Conservation (phyloP, 1,140 invertebrate species). For the Drosophila lowei region DNA sequence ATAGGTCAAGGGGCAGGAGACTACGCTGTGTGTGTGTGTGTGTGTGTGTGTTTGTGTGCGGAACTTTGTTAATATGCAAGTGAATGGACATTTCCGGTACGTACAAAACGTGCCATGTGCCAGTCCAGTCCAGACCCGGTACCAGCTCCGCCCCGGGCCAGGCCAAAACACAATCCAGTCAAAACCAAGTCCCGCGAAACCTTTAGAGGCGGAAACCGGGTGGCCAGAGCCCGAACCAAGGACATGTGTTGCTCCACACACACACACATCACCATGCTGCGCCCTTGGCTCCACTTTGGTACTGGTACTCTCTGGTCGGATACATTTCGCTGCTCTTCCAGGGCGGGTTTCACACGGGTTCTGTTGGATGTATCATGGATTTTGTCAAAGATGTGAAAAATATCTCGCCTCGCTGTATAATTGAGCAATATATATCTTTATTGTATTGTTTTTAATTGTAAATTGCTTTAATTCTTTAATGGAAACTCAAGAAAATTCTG, state of each 20-base stretch:
- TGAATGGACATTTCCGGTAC: slow-evolving; percentile 81
- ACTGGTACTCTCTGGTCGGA: slow-evolving; percentile 4
- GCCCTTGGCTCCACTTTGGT: slow-evolving; percentile 40
- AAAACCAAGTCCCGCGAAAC: slow-evolving; percentile 41
- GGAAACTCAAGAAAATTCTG: too few relatives aligned
- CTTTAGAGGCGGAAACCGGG: slow-evolving; percentile 9
- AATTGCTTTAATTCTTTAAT: too few relatives aligned
- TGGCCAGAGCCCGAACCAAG: slow-evolving; percentile 30
- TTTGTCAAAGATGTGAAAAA: background rate
- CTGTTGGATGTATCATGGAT: background rate
- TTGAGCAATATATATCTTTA: too few relatives aligned
- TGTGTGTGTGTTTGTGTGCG: slow-evolving; percentile 60
- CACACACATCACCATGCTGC: slow-evolving; percentile 32
- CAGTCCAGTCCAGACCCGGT: slow-evolving; percentile 37
- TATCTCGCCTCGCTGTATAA: too few relatives aligned
- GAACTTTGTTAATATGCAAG: slow-evolving; percentile 82
- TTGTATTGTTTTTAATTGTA: too few relatives aligned
- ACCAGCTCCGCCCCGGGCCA: slow-evolving; percentile 1
- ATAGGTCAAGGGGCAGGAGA: slow-evolving; percentile 30
- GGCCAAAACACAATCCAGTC: slow-evolving; percentile 10
- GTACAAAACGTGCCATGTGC: slow-evolving; percentile 71
- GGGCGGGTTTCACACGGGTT: background rate
- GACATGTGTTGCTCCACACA: slow-evolving; percentile 52
- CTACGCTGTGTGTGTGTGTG: slow-evolving; percentile 33
- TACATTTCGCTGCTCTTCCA: slow-evolving; percentile 45